phyloP scores from a whole-genome alignment of 2,113 vertebrate genomes.

The human (Homo sapiens) region GRCh38 chr9:23497501-23498000 shows the following conservation, averaged over 20 bases:
- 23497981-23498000: neutral
- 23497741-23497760: slow-evolving; percentile 22
- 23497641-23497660: neutral
- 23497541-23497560: neutral
- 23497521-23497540: neutral
- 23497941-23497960: neutral
- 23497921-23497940: neutral
- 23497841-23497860: slow-evolving; percentile 36
- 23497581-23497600: neutral
- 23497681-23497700: neutral
- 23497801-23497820: neutral
- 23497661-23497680: neutral
- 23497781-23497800: slow-evolving; percentile 9
- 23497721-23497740: neutral
- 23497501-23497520: neutral
- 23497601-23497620: neutral
- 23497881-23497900: neutral
- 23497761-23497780: neutral
- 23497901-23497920: neutral
- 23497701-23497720: neutral
- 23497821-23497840: neutral
- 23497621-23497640: neutral
- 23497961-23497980: neutral
- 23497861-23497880: neutral
- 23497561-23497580: slow-evolving; percentile 40